Conservation (phyloP, 2,113 vertebrate genomes). For the Crotalus viridis region DNA sequence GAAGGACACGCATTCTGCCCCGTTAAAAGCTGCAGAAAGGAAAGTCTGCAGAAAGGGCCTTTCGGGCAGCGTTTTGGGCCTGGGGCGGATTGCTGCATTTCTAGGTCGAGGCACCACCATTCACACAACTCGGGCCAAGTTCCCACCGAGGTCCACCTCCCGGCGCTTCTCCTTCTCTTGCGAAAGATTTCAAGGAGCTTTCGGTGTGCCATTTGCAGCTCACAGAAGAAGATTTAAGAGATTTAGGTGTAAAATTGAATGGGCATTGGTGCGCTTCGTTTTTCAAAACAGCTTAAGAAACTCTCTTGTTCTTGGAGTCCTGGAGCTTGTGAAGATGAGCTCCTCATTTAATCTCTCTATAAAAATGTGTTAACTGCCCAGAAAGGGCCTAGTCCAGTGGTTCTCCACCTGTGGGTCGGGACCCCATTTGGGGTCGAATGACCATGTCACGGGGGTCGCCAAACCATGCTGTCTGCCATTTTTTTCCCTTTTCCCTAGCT, state of each 20-base stretch:
- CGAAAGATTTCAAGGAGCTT: not conserved
- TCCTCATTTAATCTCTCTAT: not conserved
- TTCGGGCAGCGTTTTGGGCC: not conserved
- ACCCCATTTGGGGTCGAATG: too few species aligned
- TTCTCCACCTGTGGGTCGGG: too few species aligned
- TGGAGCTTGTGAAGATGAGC: not conserved
- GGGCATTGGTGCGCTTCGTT: not conserved
- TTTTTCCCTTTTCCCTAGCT: too few species aligned
- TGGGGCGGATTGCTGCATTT: not conserved
- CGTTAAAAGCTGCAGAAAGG: not conserved
- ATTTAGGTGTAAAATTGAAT: not conserved
- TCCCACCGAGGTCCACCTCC: not conserved
- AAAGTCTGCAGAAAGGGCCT: not conserved
- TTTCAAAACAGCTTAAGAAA: not conserved
- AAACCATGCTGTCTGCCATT: too few species aligned
- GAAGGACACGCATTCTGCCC: not conserved
- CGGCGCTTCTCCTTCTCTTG: not conserved
- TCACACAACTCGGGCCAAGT: not conserved
- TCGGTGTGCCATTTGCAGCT: not conserved
- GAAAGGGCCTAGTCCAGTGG: not conserved
- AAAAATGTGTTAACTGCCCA: not conserved
- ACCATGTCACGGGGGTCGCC: too few species aligned
- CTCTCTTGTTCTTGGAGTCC: not conserved
- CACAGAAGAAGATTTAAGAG: not conserved
- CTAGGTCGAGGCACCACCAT: not conserved